These are phyloP conservation scores for Mythimna ferrago DNA, from an alignment of 2,888 invertebrate genomes.

Conservation along the genomic window DNA sequence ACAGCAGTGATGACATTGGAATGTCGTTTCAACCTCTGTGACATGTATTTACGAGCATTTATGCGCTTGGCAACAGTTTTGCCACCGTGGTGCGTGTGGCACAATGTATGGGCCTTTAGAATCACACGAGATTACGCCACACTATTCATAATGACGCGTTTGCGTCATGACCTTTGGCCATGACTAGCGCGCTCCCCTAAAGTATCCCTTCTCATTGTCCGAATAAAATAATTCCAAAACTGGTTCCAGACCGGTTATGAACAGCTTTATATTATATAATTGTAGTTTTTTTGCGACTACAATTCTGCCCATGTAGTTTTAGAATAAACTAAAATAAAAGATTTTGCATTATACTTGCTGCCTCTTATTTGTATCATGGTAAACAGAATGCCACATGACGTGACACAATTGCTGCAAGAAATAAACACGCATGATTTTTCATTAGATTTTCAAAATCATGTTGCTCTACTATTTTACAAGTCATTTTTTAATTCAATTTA, in stretches of 20 bases:
- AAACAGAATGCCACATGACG: too few species aligned
- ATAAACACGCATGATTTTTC: too few species aligned
- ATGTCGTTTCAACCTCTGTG: not conserved
- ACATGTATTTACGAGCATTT: not conserved
- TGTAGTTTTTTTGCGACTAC: not conserved
- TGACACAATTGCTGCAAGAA: too few species aligned
- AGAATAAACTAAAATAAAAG: not conserved
- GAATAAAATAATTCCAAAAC: constrained; percentile 39
- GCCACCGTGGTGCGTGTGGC: too few species aligned
- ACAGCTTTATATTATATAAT: not conserved
- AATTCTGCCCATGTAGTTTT: not conserved
- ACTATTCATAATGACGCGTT: constrained; percentile 13
- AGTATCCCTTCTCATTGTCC: constrained; percentile 32
- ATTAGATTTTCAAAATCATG: too few species aligned
- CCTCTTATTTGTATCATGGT: too few species aligned
- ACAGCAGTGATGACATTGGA: not conserved
- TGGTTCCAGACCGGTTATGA: constrained; percentile 28
- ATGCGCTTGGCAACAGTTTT: not conserved
- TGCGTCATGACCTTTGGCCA: constrained; percentile 36
- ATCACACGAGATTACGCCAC: constrained; percentile 12
- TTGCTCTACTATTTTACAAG: too few species aligned
- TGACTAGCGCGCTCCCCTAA: constrained; percentile 21
- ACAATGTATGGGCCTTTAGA: not conserved
- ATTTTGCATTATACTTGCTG: not conserved
- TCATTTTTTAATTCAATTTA: too few species aligned